Conservation (phyloP, 1,140 invertebrate genomes). For the Drosophila sechellia region DNA sequence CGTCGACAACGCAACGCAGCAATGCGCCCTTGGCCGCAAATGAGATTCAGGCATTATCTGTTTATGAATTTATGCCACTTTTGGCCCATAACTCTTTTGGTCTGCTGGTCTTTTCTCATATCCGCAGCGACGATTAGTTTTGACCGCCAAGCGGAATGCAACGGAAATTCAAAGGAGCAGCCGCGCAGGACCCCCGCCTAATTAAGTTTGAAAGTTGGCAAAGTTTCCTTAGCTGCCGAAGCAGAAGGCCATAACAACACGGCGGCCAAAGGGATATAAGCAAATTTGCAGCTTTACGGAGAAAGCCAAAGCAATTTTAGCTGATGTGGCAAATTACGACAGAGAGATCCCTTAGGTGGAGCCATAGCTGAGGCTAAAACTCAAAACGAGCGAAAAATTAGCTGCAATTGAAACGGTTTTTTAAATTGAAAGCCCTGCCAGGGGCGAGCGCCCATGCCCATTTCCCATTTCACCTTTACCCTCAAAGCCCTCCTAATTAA, state of each 20-base stretch:
- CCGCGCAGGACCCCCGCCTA: slow-evolving; percentile 30
- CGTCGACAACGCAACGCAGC: slow-evolving; percentile 8
- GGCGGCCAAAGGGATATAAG: slow-evolving; percentile 45
- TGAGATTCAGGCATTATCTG: slow-evolving; percentile 72
- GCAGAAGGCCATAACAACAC: slow-evolving; percentile 11
- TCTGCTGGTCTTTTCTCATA: slow-evolving; percentile 61
- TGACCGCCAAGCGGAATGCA: slow-evolving; percentile 61
- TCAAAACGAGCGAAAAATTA: slow-evolving; percentile 51
- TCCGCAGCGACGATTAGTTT: slow-evolving; percentile 72
- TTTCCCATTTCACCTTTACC: slow-evolving; percentile 12
- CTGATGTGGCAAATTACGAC: slow-evolving; percentile 41
- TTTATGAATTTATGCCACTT: slow-evolving; percentile 76
- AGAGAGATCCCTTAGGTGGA: slow-evolving; percentile 24
- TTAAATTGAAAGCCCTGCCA: slow-evolving; percentile 58
- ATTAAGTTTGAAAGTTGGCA: slow-evolving; percentile 67
- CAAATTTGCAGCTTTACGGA: slow-evolving; percentile 17
- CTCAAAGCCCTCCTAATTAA: slow-evolving; percentile 61
- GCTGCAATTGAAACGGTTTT: slow-evolving; percentile 62
- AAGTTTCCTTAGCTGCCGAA: slow-evolving; percentile 40
- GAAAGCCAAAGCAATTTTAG: slow-evolving; percentile 40
- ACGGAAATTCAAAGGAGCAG: slow-evolving; percentile 73
- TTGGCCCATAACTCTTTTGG: slow-evolving; percentile 49
- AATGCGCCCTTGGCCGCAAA: slow-evolving; percentile 43
- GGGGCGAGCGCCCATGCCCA: slow-evolving; percentile 1
- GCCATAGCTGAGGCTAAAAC: not conserved